These are phyloP conservation scores for Erythrocebus patas DNA, from an alignment of 2,113 vertebrate species.

Conservation along the genomic window DNA sequence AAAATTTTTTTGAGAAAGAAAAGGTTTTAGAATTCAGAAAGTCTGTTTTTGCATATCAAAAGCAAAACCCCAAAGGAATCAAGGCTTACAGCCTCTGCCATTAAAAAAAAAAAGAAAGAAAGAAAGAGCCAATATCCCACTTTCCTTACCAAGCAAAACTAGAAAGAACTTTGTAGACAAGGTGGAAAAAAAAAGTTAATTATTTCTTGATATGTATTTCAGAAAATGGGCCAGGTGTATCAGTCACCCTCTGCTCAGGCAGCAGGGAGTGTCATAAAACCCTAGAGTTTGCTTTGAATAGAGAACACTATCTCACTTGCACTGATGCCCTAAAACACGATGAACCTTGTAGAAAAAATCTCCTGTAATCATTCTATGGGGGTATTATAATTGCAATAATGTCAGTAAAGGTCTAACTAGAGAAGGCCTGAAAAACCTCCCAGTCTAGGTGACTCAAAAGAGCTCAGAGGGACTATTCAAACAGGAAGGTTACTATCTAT, in stretches of 20 bases:
- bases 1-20: slow-evolving; percentile 70
- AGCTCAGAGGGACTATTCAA: neutral
- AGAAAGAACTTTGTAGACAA: neutral
- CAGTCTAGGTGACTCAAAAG: neutral
- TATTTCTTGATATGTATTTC: neutral
- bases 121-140: neutral
- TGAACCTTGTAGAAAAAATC: neutral
- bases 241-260: neutral
- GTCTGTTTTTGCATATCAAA: slow-evolving; percentile 63
- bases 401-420: neutral
- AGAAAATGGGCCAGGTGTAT: neutral
- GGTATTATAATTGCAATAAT: neutral
- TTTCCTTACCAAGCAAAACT: slow-evolving; percentile 31
- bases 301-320: neutral
- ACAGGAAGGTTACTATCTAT: neutral
- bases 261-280: neutral
- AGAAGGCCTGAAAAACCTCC: neutral
- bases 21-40: slow-evolving; percentile 65
- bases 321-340: neutral
- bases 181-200: neutral
- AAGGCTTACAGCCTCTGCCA: slow-evolving; percentile 5
- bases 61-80: slow-evolving; percentile 44
- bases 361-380: neutral
- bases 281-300: neutral
- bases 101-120: neutral